Conservation (phyloP, 2,888 invertebrate species). For the Temnothorax ravouxi region DNA sequence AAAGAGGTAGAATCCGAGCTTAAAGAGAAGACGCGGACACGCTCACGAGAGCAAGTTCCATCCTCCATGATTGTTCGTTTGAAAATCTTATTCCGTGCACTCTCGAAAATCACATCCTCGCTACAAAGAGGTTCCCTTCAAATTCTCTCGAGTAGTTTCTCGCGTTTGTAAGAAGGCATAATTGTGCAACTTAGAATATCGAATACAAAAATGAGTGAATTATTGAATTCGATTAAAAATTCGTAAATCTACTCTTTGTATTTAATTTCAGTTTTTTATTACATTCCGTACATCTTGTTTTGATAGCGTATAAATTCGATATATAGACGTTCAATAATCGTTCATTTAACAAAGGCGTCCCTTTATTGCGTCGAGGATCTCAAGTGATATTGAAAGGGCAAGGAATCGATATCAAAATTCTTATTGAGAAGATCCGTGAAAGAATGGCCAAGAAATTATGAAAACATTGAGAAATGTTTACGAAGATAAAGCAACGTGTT, state of each 20-base stretch:
- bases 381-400: background rate
- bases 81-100: constrained; percentile 19
- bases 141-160: constrained; percentile 2
- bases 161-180: background rate
- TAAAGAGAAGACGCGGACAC: constrained; percentile 12
- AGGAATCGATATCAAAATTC: constrained; percentile 24
- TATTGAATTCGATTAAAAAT: background rate
- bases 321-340: background rate
- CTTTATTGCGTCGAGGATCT: background rate
- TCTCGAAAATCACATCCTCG: constrained; percentile 16
- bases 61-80: constrained; percentile 19
- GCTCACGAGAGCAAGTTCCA: constrained; percentile 6
- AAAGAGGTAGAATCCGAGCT: constrained; percentile 7
- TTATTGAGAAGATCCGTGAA: constrained; percentile 10
- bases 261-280: background rate
- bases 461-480: constrained; percentile 28
- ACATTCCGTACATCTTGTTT: background rate
- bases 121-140: background rate
- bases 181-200: background rate
- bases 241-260: background rate
- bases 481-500: constrained; percentile 13
- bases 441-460: constrained; percentile 23
- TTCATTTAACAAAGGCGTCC: constrained; percentile 11
- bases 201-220: background rate
- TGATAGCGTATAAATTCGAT: background rate